Conservation (phyloP, 37 sponge, comb jelly and placozoan genomes). For the Lycopodina hypogea region DNA sequence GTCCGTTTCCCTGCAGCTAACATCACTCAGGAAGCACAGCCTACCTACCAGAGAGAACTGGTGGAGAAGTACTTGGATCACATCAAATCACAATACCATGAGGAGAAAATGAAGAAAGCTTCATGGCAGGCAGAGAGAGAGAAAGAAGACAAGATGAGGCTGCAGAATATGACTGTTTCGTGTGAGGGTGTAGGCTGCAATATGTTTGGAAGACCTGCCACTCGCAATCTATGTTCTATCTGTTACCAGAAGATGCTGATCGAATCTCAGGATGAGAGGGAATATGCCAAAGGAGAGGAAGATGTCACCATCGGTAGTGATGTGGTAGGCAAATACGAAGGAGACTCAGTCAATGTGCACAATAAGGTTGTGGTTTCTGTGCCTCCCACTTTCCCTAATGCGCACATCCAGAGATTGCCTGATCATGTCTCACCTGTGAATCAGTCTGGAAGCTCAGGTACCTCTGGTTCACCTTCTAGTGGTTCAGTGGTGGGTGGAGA, state of each 20-base stretch:
- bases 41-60: conserved; percentile 65
- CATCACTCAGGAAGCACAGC: conserved; percentile 45
- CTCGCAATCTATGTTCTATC: conserved; percentile 59
- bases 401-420: background rate
- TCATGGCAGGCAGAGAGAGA: conserved; percentile 41
- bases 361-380: background rate
- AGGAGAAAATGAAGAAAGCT: conserved; percentile 15
- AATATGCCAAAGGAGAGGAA: background rate
- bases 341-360: too few species aligned
- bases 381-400: background rate
- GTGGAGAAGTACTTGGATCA: conserved; percentile 57
- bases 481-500: too few species aligned
- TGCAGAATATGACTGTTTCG: conserved; percentile 30
- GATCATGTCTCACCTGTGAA: background rate
- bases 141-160: conserved; percentile 29
- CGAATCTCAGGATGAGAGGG: background rate
- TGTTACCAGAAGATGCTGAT: conserved; percentile 39
- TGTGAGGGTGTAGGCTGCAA: conserved; percentile 52
- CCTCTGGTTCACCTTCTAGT: too few species aligned
- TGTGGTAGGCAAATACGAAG: too few species aligned
- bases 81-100: conserved; percentile 38
- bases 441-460: too few species aligned
- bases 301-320: background rate
- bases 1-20: conserved; percentile 74
- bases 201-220: conserved; percentile 57